phyloP scores from a whole-genome alignment of 2,797 vertebrate genomes.

The Chloroceryle inda region DNA sequence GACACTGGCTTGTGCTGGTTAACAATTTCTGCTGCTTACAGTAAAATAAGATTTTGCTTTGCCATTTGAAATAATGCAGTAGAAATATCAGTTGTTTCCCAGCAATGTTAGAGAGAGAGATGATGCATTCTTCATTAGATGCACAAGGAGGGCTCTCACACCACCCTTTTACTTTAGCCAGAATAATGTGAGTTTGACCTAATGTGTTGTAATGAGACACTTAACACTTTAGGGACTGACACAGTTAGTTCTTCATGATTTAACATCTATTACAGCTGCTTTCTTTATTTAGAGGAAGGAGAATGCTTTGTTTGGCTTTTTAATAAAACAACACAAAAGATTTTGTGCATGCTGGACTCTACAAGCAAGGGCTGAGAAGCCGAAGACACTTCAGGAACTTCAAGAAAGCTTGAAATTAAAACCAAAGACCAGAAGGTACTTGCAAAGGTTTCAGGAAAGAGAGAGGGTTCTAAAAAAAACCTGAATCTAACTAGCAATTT shows the following conservation, averaged over 20 bases:
- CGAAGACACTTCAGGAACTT: not conserved
- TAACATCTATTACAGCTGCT: not conserved
- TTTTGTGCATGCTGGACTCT: not conserved
- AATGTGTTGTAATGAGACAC: not conserved
- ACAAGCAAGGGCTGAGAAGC: not conserved
- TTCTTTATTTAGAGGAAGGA: not conserved
- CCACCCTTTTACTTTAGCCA: not conserved
- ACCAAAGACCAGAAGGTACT: not conserved
- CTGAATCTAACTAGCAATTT: not conserved
- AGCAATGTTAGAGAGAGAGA: not conserved
- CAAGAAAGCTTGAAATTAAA: not conserved
- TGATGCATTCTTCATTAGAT: not conserved
- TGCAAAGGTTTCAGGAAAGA: not conserved
- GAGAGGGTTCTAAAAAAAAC: not conserved
- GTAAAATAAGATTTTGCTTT: not conserved
- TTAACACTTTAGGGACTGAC: not conserved
- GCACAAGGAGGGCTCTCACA: not conserved
- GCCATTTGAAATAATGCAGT: not conserved
- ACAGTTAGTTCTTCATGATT: not conserved
- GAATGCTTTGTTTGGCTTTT: not conserved
- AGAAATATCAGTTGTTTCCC: not conserved
- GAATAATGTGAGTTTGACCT: not conserved
- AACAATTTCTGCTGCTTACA: not conserved
- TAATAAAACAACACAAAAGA: not conserved
- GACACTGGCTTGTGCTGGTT: not conserved